Base-by-base conservation (phyloP, 2,888 invertebrate genomes). In the Drosophila histrio region DNA sequence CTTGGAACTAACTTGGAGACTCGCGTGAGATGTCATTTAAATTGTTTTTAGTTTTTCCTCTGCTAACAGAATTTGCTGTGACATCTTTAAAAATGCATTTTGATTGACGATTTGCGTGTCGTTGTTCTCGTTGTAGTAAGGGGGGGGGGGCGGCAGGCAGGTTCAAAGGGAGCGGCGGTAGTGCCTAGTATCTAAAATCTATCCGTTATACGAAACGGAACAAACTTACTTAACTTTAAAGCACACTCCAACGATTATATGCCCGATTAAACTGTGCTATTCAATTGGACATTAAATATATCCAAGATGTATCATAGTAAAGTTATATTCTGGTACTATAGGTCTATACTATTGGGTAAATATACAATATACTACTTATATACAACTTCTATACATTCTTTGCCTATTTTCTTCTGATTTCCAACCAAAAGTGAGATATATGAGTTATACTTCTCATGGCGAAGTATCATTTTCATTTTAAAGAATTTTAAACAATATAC, bases 1-100 rank as follows among this genome's bases (percentile, higher is more conserved):
- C 39, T 41, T 61, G 26, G n/a, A 54, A 86, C 82, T 82, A 69
- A 83, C 64, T 54, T 49, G 2, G 13, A 8, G 26, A 44, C 11
- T 82, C 53, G 83, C 82, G 83, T 83, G 86, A 71, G 44, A 52
- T 56, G 79, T 53, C 65, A 58, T 80, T 62, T 69, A 77, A 77
- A 63, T 72, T 76, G 17, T 15, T 22, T 53, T 49, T 17, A 17
- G 2, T 39, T 8, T 41, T 21, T 11, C 26, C 24, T 28, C 28
- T 44, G 28, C 28, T 60, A 58, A 28, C 28, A 58, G 30, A 30
- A 38, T 36, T 61, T 26, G 32, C 41, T 52, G 52, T 60, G 53
- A 52, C 58, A 72, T 71, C 62, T 63, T 68, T 26, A 28, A 21
- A 59, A 65, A 61, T 72, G 63, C 67, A 59, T 43, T 85, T 71